Base-by-base conservation (phyloP, 92 coral and sea anemone genomes). In the Blastomussa wellsi region DNA sequence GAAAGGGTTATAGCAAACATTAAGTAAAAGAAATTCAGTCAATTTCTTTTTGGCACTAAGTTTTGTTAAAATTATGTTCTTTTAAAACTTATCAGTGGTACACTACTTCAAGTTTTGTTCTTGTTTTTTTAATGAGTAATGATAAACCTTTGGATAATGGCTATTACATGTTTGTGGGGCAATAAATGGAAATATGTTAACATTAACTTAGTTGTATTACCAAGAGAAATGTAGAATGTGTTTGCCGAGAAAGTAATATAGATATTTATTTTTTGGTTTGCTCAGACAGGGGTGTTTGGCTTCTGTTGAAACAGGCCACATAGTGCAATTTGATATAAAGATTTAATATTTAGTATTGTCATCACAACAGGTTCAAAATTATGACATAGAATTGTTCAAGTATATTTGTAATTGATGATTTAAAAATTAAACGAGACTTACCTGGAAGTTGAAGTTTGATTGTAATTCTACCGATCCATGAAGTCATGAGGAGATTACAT, bases 211-310 rank as follows among this genome's bases (percentile, higher is more conserved):
- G 67, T 80, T 80, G 82, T 78, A 66, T 80, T 67, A 31, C 42
- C 32, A 65, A 67, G 38, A 37, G 41, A 72, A 37, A 17, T 52
- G 52, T 47, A 71, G 66, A n/a, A 20, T 15, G 64, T 51, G 67
- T 68, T 67, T 51, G 76, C 22, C 12, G 39, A 81, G 51, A 81
- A 31, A 41, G 55, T 81, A 72, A 70, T 52, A 82, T 74, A 60
- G 80, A 83, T 74, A 83, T 83, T 83, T 74, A 83, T 83, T 73
- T 53, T 83, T 83, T 73, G 74, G 73, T 74, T 57, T 62, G 74
- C 55, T 39, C 28, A 82, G 71, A 36, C 20, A 13, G 39, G 70
- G 66, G 55, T 82, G 28, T 53, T 80, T 81, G 28, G 72, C 78
- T 38, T 69, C 86, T 4, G 67, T 8, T 68, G 10, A 51, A 41